These are phyloP conservation scores for Schizopygopsis malacanthus DNA, from an alignment of 2,797 vertebrate species.

Conservation along the genomic window DNA sequence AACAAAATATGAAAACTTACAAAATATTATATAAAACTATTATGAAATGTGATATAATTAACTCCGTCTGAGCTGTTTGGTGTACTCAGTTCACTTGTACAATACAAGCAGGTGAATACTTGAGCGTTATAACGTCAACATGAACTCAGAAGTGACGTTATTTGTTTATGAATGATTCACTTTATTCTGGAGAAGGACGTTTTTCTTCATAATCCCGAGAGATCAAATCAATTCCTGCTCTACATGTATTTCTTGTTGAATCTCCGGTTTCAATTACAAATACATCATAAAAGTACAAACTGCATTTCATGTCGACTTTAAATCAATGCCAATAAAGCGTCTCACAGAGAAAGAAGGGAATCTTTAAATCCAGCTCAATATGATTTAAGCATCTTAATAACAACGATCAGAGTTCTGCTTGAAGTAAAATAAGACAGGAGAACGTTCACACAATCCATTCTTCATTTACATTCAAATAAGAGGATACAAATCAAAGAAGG, in stretches of 20 bases:
- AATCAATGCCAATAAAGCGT: background rate
- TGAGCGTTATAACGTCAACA: background rate
- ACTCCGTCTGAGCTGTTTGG: too few species aligned
- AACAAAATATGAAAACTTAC: background rate
- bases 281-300: background rate
- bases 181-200: background rate
- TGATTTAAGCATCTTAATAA: constrained; percentile 48
- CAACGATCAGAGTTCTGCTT: background rate
- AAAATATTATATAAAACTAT: background rate
- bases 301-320: background rate
- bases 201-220: background rate
- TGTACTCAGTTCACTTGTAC: too few species aligned
- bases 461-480: constrained; percentile 53
- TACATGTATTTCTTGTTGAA: background rate
- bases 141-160: background rate
- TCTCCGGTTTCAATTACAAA: background rate
- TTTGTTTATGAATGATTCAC: background rate
- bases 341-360: background rate
- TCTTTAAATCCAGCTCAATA: background rate
- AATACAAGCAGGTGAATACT: too few species aligned
- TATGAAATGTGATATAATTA: background rate
- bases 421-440: background rate
- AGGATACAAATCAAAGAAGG: constrained; percentile 59
- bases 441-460: constrained; percentile 3
- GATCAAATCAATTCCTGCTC: background rate